Percentiles rank a stretch among this genome's conserved stretches.
Evolutionary conservation across 1,140 invertebrate species (phyloP).

Genomic region (Aphaenogaster floridana): DNA sequence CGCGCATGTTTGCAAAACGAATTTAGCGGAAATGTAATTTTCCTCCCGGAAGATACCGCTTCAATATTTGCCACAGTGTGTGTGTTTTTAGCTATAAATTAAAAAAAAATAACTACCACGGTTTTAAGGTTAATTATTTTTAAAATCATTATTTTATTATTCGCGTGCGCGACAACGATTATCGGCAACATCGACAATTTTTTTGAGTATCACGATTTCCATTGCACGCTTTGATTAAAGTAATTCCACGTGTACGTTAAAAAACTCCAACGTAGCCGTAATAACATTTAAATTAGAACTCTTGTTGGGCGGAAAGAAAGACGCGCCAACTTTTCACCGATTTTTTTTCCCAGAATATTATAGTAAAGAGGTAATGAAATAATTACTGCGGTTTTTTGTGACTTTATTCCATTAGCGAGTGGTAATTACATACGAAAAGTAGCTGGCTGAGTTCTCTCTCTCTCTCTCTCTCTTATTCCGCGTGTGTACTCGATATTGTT

Average conservation of each 20-base stretch:
- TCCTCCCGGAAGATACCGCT: not conserved
- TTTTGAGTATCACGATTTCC: not conserved
- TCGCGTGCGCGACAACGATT: not conserved
- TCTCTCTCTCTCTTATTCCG: not conserved
- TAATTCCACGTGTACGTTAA: not conserved
- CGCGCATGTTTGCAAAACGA: not conserved
- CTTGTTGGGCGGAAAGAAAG: not conserved
- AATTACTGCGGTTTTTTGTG: slow-evolving; percentile 32
- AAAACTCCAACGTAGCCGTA: not conserved
- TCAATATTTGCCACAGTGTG: not conserved
- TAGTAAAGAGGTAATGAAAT: slow-evolving; percentile 35
- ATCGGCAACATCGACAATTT: not conserved
- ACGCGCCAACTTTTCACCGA: not conserved
- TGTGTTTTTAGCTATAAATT: not conserved
- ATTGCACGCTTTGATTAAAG: not conserved
- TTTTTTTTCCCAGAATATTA: not conserved
- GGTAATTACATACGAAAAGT: slow-evolving; percentile 40
- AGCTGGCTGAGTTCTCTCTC: not conserved
- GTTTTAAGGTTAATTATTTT: not conserved
- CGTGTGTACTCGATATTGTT: not conserved
- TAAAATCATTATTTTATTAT: not conserved
- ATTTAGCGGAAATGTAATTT: not conserved
- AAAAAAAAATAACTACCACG: not conserved
- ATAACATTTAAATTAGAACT: slow-evolving; percentile 39
- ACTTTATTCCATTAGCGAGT: slow-evolving; percentile 51